phyloP scores from a whole-genome alignment of 1,140 invertebrate species.

The Trialeurodes vaporariorum region DNA sequence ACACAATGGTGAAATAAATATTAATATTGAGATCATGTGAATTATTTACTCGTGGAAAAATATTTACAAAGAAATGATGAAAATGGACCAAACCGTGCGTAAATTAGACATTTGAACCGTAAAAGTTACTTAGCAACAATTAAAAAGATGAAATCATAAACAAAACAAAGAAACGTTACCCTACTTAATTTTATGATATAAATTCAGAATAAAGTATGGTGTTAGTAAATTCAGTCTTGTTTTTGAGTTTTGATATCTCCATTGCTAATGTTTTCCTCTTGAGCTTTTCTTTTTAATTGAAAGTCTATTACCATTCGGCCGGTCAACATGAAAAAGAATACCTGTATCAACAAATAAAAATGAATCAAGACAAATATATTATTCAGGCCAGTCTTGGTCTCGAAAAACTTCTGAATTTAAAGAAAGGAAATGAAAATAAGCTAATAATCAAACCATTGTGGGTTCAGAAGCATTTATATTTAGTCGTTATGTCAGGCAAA shows the following conservation, averaged over 20 bases:
- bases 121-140: not conserved
- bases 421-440: too few relatives aligned
- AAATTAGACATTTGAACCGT: not conserved
- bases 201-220: not conserved
- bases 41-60: not conserved
- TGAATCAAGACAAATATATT: too few relatives aligned
- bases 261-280: slow-evolving; percentile 19
- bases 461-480: too few relatives aligned
- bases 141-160: not conserved
- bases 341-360: slow-evolving; percentile 32
- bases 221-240: slow-evolving; percentile 24
- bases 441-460: too few relatives aligned
- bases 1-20: not conserved
- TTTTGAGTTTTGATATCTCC: slow-evolving; percentile 28
- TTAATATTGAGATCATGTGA: not conserved
- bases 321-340: slow-evolving; percentile 91
- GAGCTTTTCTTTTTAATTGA: slow-evolving; percentile 41
- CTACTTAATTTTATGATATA: not conserved
- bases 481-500: too few relatives aligned
- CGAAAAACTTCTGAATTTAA: too few relatives aligned
- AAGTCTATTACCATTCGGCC: slow-evolving; percentile 75
- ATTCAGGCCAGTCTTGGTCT: too few relatives aligned
- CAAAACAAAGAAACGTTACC: not conserved
- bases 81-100: not conserved
- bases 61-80: not conserved